A percentile compares a stretch with the other conserved stretches of the same genome.
These are phyloP conservation scores for Pseudanteris insignis DNA, from an alignment of 2,888 invertebrate species.

Conservation along the genomic window DNA sequence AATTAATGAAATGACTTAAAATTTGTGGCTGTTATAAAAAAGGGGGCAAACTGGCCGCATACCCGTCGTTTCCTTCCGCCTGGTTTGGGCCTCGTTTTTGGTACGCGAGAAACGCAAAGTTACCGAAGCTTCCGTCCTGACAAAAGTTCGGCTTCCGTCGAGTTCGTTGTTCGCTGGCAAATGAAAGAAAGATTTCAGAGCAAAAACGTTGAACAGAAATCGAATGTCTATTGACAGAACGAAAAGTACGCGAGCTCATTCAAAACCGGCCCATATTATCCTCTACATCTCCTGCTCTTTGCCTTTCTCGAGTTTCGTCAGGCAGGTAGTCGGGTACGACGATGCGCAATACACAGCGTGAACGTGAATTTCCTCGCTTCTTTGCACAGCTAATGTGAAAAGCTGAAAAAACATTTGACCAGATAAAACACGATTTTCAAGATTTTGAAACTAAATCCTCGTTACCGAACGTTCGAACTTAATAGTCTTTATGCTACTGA, in stretches of 20 bases:
- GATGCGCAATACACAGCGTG: neutral
- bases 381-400: slow-evolving; percentile 17
- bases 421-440: slow-evolving; percentile 11
- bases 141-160: slow-evolving; percentile 39
- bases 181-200: slow-evolving; percentile 22
- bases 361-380: slow-evolving; percentile 12
- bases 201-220: slow-evolving; percentile 30
- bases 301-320: slow-evolving; percentile 30
- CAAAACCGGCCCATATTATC: slow-evolving; percentile 26
- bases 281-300: slow-evolving; percentile 17
- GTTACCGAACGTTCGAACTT: too few species aligned
- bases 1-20: too few species aligned
- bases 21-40: too few species aligned
- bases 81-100: slow-evolving; percentile 5
- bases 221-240: slow-evolving; percentile 42
- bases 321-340: slow-evolving; percentile 23
- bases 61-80: slow-evolving; percentile 13
- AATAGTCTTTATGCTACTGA: too few species aligned
- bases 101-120: slow-evolving; percentile 30
- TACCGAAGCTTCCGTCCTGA: slow-evolving; percentile 30
- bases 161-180: slow-evolving; percentile 36
- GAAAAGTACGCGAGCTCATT: slow-evolving; percentile 30
- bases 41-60: slow-evolving; percentile 5
- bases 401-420: slow-evolving; percentile 33
- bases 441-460: slow-evolving; percentile 2